Base-by-base conservation (phyloP, 2,113 vertebrate genomes). In the Corydoras sp. region DNA sequence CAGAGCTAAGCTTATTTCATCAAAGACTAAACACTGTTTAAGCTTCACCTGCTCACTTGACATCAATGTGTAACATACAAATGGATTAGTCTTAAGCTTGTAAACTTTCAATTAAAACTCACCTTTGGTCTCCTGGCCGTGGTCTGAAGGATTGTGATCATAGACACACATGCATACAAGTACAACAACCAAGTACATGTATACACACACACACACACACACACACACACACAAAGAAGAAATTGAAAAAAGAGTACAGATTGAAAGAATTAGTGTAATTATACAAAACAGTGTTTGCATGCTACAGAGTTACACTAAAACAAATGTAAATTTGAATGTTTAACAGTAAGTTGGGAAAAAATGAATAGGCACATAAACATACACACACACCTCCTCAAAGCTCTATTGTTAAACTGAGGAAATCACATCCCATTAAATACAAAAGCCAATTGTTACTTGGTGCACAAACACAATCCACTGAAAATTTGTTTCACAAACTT, bases 91-190 rank as follows among this genome's bases (percentile, higher is more conserved):
- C 35, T 29, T 56, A 62, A 67, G 61, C 73, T 61, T 54, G 68
- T n/a, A 58, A 63, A 62, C 10, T 0, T 73, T 53, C 35, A 48
- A 62, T 73, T 71, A 55, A 71, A 78, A 83, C 92, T 93, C 93
- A 97, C 95, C 95, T 97, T 97, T 82, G 93, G 89, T 81, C 92
- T 91, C 85, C 94, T 90, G 86, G 87, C 80, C 72, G 89, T 88
- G 83, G 91, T 95, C 95, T 96, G 92, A 86, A 80, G 88, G 86
- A 14, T 50, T 31, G 88, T 30, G 82, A 71, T 83, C 61, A 75
- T 31, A 76, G 65, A 75, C 73, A 68, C 71, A 61, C 72, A 77
- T n/a, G 82, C 72, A 83, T 56, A 77, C 48, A 76, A 24, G 18
- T 24, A 24, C 18, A 82, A 30, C 18, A 82, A 30, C 18, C 58